Evolutionary conservation across 2,113 vertebrate genomes (phyloP), one percentile per base, ranked within the genome.

Genomic region (Protomyctophum bolini): DNA sequence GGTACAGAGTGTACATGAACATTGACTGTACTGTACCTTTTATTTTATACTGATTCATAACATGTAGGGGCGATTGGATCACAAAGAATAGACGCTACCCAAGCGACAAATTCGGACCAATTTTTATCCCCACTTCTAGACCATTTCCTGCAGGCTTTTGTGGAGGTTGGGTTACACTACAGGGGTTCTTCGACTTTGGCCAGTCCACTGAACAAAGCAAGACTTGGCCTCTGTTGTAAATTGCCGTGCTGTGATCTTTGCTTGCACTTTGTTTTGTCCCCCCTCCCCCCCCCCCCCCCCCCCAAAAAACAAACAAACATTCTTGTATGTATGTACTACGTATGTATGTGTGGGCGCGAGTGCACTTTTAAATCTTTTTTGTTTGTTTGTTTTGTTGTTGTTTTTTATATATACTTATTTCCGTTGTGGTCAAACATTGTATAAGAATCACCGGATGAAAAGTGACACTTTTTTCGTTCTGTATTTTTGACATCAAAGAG

Each of bases 241-340:
- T 91, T 87, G 78, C 87, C 48, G 83, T 92, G 88, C 83, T 86
- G 92, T 93, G 87, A 91, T 92, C 84, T 92, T 21, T 91, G 89
- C 90, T 91, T 92, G 88, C 88, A 89, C 83, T 85, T 86, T 77
- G 85, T 63, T 68, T 58, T 54, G 50, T 60, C 66, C 64, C 56
- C 76, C 55, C 2, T 21, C 21, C 21, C 21, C 21, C 21, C 21
- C 2, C 21, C 21, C 21, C 21, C 21, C 21, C 21, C 21, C 21
- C 21, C 1, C 1, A 21, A 83, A 82, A 86, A 86, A 50, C 72
- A 83, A 21, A 83, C 81, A 86, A 86, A 50, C 72, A 83, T 83
- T 21, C 21, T 76, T 88, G 81, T 83, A 73, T 83, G 80, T 83
- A 60, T 68, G 82, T 79, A 1, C 76, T 83, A 59, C 64, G 82